phyloP scores from a whole-genome alignment of 1,140 invertebrate species.

The Drosophila parabipectinata region DNA sequence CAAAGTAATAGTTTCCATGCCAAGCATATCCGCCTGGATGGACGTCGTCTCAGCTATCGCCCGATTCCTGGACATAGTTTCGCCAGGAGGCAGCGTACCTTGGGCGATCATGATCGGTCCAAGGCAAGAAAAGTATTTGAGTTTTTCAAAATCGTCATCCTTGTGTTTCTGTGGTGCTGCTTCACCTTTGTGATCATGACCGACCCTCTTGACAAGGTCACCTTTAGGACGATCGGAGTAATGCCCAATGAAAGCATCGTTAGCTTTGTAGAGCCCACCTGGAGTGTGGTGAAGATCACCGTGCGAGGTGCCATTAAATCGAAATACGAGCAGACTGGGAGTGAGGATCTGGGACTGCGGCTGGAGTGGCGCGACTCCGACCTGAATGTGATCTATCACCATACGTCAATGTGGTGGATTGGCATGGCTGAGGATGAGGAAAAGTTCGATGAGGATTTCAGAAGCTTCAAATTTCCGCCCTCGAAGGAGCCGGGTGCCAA shows the following conservation, averaged over 20 bases:
- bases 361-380: constrained; percentile 2
- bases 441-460: not conserved
- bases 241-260: constrained; percentile 8
- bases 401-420: constrained; percentile 12
- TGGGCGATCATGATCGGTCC: not conserved
- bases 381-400: not conserved
- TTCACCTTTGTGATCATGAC: not conserved
- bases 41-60: not conserved
- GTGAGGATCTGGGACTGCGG: not conserved
- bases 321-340: not conserved
- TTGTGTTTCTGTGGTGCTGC: constrained; percentile 4
- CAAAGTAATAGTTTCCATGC: not conserved
- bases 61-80: not conserved
- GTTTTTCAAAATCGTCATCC: constrained; percentile 7
- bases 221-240: not conserved
- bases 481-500: not conserved
- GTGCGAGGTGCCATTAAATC: constrained; percentile 1
- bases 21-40: not conserved
- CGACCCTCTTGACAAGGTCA: not conserved
- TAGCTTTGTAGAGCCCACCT: not conserved
- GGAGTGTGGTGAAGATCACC: not conserved
- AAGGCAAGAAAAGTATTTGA: not conserved
- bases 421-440: not conserved
- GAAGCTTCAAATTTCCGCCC: not conserved
- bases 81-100: not conserved